These are phyloP conservation scores for Tupaia tana DNA, from an alignment of 2,113 vertebrate genomes.

Conservation along the genomic window DNA sequence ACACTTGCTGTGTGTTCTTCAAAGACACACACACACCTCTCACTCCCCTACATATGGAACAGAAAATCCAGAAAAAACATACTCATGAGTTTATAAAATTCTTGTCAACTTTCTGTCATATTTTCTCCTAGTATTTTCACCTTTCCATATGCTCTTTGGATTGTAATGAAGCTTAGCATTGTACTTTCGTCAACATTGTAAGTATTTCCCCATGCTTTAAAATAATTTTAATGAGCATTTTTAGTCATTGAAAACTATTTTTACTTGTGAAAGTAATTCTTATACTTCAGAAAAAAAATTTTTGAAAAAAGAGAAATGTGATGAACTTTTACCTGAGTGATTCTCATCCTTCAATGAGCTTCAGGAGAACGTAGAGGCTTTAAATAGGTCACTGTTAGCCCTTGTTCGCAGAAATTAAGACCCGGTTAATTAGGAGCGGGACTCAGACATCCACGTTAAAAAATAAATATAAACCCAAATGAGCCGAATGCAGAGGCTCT, in stretches of 20 bases:
- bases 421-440: background rate
- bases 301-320: background rate
- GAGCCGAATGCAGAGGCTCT: too few relatives aligned
- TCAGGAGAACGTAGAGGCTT: background rate
- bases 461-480: too few relatives aligned
- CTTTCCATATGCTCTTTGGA: background rate
- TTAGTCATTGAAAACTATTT: background rate
- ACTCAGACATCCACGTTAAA: background rate
- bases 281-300: conserved; percentile 13
- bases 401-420: background rate
- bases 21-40: background rate
- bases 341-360: background rate
- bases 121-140: background rate
- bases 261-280: conserved; percentile 15
- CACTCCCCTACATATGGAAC: background rate
- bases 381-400: background rate
- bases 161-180: background rate
- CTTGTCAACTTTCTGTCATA: background rate
- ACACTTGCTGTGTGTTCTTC: background rate
- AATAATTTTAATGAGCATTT: conserved; percentile 14
- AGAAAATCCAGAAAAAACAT: background rate
- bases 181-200: background rate
- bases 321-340: background rate
- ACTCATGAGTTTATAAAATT: background rate
- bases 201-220: background rate